Percentiles rank a stretch among this genome's conserved stretches.
These are phyloP conservation scores for Epinephelus fuscoguttatus DNA, from an alignment of 2,113 vertebrate species.

Conservation along the genomic window DNA sequence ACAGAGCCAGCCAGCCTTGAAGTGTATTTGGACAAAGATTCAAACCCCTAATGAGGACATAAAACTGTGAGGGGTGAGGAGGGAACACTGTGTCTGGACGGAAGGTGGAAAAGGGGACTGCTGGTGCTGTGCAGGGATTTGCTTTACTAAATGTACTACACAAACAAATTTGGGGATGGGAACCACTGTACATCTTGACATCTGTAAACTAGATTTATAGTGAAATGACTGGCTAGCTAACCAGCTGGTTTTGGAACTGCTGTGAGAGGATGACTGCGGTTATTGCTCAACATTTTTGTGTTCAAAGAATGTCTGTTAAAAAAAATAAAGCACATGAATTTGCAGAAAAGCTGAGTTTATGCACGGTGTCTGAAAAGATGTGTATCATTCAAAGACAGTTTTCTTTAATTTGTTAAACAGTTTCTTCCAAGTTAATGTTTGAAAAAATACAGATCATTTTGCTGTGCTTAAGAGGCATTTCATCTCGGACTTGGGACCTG, in stretches of 20 bases:
- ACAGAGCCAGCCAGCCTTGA: constrained; percentile 47
- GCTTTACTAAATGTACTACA: constrained; percentile 19
- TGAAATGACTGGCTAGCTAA: constrained; percentile 50
- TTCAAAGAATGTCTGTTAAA: constrained; percentile 25
- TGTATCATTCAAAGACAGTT: background rate
- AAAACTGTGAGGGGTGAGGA: constrained; percentile 34
- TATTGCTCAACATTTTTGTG: constrained; percentile 45
- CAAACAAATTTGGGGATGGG: constrained; percentile 38
- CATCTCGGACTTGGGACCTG: constrained; percentile 41
- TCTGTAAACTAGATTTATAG: constrained; percentile 57
- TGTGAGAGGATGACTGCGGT: constrained; percentile 48
- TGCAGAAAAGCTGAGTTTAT: constrained; percentile 4
- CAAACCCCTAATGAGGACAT: constrained; percentile 56
- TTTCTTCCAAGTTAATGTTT: constrained; percentile 3
- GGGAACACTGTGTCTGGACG: constrained; percentile 16
- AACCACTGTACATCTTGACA: constrained; percentile 46
- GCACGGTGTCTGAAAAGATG: background rate
- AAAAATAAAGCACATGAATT: constrained; percentile 23
- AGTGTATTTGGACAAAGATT: constrained; percentile 48
- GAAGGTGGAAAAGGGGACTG: background rate
- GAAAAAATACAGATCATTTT: constrained; percentile 10
- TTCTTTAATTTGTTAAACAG: background rate
- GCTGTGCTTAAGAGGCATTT: constrained; percentile 14
- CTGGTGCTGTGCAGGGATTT: background rate
- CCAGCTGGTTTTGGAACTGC: constrained; percentile 57